A percentile compares a stretch with the other conserved stretches of the same genome.
phyloP scores from a whole-genome alignment of 1,140 invertebrate species.

The Apis florea region DNA sequence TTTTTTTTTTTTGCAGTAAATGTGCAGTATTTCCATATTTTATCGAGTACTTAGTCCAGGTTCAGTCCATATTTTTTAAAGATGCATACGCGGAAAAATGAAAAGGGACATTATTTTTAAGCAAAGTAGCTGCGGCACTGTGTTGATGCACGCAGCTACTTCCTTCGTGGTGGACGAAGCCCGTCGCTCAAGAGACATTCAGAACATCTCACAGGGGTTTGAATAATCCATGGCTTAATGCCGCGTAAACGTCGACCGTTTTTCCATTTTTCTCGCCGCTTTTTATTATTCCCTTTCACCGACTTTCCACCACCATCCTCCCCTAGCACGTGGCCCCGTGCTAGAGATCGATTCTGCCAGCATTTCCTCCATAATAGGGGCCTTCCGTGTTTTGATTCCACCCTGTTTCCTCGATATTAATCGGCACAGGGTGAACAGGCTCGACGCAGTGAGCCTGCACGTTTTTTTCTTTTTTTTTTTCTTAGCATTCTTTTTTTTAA shows the following conservation, averaged over 20 bases:
- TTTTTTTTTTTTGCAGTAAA: too few species aligned
- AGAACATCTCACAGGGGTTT: conserved; percentile 57
- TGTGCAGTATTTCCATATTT: too few species aligned
- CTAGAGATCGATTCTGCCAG: conserved; percentile 1
- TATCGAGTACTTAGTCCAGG: too few species aligned
- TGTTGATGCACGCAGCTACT: not conserved
- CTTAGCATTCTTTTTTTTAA: too few species aligned
- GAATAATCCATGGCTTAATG: conserved; percentile 73
- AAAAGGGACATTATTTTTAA: not conserved
- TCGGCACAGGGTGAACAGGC: not conserved
- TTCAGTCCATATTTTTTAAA: too few species aligned
- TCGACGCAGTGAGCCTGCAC: not conserved
- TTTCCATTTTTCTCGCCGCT: conserved; percentile 30
- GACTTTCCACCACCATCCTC: not conserved
- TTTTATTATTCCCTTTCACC: conserved; percentile 32
- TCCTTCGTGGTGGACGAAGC: conserved; percentile 19
- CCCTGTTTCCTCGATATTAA: conserved; percentile 32
- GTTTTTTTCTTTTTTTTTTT: not conserved
- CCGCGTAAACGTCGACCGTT: conserved; percentile 63
- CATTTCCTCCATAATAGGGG: conserved; percentile 5
- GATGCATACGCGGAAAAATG: not conserved
- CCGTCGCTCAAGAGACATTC: conserved; percentile 48
- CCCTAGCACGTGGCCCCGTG: conserved; percentile 15
- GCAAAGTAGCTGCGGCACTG: conserved; percentile 10
- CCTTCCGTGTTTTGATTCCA: conserved; percentile 12